Conservation (phyloP, 2,113 vertebrate genomes). For the Prunella fulvescens region DNA sequence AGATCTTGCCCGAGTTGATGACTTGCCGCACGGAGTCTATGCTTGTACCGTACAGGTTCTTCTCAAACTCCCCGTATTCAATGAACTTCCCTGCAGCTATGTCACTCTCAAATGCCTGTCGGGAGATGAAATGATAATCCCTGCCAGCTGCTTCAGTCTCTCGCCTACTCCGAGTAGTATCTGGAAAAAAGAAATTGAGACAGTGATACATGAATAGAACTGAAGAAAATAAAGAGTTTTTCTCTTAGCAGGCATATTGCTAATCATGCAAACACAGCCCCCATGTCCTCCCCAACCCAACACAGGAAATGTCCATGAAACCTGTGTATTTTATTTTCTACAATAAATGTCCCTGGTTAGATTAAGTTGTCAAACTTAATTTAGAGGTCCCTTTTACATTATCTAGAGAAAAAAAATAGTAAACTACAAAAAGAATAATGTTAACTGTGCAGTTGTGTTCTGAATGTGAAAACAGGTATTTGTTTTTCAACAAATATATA, state of each 20-base stretch:
- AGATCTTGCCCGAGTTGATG: conserved; percentile 92
- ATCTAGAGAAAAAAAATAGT: not conserved
- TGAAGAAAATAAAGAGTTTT: not conserved
- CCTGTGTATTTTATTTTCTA: not conserved
- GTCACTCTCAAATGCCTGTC: conserved; percentile 85
- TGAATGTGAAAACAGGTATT: not conserved
- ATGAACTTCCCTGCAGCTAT: conserved; percentile 87
- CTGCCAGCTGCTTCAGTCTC: conserved; percentile 88
- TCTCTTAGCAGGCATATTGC: not conserved
- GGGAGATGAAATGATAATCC: conserved; percentile 91
- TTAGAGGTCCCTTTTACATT: not conserved
- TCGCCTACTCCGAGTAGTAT: conserved; percentile 87
- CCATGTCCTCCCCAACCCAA: not conserved
- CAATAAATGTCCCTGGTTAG: not conserved
- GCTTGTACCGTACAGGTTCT: conserved; percentile 93
- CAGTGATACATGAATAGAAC: not conserved
- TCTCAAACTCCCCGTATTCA: conserved; percentile 92
- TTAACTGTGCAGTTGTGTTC: not conserved
- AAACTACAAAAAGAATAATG: not conserved
- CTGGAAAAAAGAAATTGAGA: conserved; percentile 57
- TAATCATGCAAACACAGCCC: not conserved
- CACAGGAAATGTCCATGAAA: not conserved
- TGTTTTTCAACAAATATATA: not conserved
- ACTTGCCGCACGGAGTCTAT: conserved; percentile 90
- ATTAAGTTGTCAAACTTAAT: not conserved